These are phyloP conservation scores for Melipona bicolor DNA, from an alignment of 2,888 invertebrate species.

Conservation along the genomic window DNA sequence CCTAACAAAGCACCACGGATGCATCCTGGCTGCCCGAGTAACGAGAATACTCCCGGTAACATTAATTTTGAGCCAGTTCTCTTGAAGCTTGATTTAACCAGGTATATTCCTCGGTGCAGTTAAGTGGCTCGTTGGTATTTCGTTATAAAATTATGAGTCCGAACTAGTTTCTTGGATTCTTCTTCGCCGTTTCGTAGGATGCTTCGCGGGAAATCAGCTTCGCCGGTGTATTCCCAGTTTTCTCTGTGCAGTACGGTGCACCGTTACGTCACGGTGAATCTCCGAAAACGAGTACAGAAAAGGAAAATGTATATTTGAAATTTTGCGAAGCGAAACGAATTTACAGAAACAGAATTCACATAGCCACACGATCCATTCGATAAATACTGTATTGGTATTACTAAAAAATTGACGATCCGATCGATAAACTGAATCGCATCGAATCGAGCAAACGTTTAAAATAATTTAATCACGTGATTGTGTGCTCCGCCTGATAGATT, in stretches of 20 bases:
- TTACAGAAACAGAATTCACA: background rate
- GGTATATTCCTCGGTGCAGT: constrained; percentile 39
- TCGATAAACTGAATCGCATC: background rate
- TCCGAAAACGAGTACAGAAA: background rate
- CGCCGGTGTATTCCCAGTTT: background rate
- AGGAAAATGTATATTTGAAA: background rate
- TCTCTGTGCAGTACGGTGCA: no score
- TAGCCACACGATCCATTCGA: no score
- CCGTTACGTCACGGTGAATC: background rate
- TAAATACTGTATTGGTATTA: background rate
- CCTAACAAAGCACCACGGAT: constrained; percentile 18
- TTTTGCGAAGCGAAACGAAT: constrained; percentile 4
- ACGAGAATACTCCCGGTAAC: constrained; percentile 23
- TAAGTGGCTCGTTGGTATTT: constrained; percentile 45
- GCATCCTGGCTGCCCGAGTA: background rate
- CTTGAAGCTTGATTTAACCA: constrained; percentile 50
- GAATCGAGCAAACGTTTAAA: constrained; percentile 6
- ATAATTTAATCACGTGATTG: background rate
- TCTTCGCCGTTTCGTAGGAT: background rate
- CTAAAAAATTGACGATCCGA: constrained; percentile 4
- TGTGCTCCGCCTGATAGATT: no score
- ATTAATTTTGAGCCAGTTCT: constrained; percentile 57
- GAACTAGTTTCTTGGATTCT: background rate
- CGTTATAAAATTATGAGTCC: constrained; percentile 45
- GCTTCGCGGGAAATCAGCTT: background rate